A percentile compares a stretch with the other conserved stretches of the same genome.
Conservation (phyloP, 2,888 invertebrate species). For the Cheilosia vulpina region DNA sequence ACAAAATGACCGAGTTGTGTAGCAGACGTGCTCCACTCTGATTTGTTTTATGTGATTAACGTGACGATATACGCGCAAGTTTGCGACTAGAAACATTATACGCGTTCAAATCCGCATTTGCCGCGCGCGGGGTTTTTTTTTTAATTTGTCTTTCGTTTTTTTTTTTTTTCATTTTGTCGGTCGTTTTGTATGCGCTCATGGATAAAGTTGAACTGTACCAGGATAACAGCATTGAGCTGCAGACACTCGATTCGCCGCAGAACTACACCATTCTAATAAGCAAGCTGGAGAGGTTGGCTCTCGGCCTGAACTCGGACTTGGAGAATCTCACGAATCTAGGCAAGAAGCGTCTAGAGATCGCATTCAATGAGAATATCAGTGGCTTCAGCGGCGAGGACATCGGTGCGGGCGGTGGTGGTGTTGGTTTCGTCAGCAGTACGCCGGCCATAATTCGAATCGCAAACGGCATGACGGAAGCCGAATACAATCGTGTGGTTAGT, state of each 20-base stretch:
- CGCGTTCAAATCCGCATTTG: conserved; percentile 2
- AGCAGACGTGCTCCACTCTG: conserved; percentile 67
- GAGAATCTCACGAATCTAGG: conserved; percentile 79
- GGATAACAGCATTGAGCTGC: conserved; percentile 78
- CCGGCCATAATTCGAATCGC: conserved; percentile 57
- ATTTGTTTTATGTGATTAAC: conserved; percentile 59
- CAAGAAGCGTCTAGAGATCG: conserved; percentile 80
- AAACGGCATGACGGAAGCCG: conserved; percentile 82
- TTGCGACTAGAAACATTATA: conserved; percentile 17
- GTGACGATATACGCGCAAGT: conserved; percentile 42
- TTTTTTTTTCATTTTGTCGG: background rate
- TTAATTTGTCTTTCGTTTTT: background rate
- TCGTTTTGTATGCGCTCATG: conserved; percentile 15
- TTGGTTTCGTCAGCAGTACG: background rate
- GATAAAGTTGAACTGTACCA: conserved; percentile 61
- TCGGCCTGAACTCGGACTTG: conserved; percentile 80
- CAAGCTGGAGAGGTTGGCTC: conserved; percentile 81
- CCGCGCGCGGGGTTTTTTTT: background rate
- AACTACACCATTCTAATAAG: conserved; percentile 82
- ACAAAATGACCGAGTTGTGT: conserved; percentile 73
- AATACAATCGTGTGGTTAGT: conserved; percentile 85
- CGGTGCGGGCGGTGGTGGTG: background rate
- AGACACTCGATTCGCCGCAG: conserved; percentile 79
- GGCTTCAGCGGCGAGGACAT: conserved; percentile 40
- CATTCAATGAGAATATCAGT: conserved; percentile 76